Evolutionary conservation across 2,797 vertebrate genomes (phyloP).

Genomic region (Leuciscus waleckii): DNA sequence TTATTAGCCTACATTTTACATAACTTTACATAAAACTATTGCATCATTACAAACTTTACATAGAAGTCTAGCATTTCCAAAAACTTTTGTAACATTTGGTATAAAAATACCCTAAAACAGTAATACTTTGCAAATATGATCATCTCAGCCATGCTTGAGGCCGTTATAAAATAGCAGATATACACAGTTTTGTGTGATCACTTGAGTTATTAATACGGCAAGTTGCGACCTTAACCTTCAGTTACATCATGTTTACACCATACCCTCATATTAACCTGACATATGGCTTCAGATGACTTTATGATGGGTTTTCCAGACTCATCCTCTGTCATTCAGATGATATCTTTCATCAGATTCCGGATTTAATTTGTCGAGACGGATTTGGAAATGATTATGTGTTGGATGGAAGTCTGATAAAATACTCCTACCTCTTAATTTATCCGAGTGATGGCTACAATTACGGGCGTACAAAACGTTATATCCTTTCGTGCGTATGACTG

Average conservation of each 20-base stretch:
- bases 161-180: neutral
- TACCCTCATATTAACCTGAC: neutral
- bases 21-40: too few species aligned
- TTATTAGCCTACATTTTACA: too few species aligned
- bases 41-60: neutral
- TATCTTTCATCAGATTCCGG: neutral
- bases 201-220: neutral
- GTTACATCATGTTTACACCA: neutral
- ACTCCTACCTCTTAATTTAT: conserved; percentile 18
- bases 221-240: neutral
- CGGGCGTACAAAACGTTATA: neutral
- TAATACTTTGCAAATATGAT: neutral
- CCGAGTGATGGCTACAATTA: conserved; percentile 26
- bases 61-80: neutral
- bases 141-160: neutral
- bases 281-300: neutral
- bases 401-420: conserved; percentile 19
- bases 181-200: neutral
- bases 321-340: conserved; percentile 1
- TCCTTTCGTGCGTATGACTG: neutral
- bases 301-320: neutral
- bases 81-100: neutral
- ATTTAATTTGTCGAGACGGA: conserved; percentile 19
- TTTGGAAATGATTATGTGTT: conserved; percentile 27
- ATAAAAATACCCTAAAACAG: neutral